These are phyloP conservation scores for Alsophila aescularia DNA, from an alignment of 2,888 invertebrate genomes.

Conservation along the genomic window DNA sequence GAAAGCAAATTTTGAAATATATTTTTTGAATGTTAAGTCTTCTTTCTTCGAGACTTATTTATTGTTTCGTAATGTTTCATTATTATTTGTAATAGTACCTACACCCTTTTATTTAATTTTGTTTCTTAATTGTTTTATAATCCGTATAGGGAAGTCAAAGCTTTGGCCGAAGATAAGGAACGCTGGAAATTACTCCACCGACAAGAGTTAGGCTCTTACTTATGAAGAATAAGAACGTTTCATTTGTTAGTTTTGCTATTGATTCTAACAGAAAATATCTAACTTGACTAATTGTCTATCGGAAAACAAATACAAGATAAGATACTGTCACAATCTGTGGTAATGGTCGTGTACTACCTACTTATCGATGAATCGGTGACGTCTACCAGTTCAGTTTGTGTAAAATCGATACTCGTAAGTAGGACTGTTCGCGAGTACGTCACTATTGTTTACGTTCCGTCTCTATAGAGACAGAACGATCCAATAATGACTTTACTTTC, in stretches of 20 bases:
- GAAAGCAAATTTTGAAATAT: too few species aligned
- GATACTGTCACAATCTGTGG: background rate
- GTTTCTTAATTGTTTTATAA: too few species aligned
- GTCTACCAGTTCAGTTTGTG: conserved; percentile 57
- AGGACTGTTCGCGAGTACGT: conserved; percentile 44
- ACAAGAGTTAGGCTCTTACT: too few species aligned
- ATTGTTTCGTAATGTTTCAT: too few species aligned
- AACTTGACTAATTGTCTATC: background rate
- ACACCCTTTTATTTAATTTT: too few species aligned
- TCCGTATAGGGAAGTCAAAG: too few species aligned
- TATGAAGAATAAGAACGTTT: background rate
- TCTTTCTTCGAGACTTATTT: too few species aligned
- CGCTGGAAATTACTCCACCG: too few species aligned
- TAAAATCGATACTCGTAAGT: conserved; percentile 60
- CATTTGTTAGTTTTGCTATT: background rate
- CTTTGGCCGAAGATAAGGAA: too few species aligned
- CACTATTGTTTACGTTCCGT: conserved; percentile 72
- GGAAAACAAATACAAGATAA: conserved; percentile 5
- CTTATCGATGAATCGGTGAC: conserved; percentile 47
- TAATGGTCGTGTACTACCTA: conserved; percentile 6
- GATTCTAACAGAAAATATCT: background rate
- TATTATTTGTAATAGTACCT: too few species aligned
- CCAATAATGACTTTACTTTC: conserved; percentile 44
- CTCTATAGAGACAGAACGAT: conserved; percentile 73
- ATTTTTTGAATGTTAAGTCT: too few species aligned